Base-by-base conservation (phyloP, 2,888 invertebrate species). In the Drosophila paracracens region DNA sequence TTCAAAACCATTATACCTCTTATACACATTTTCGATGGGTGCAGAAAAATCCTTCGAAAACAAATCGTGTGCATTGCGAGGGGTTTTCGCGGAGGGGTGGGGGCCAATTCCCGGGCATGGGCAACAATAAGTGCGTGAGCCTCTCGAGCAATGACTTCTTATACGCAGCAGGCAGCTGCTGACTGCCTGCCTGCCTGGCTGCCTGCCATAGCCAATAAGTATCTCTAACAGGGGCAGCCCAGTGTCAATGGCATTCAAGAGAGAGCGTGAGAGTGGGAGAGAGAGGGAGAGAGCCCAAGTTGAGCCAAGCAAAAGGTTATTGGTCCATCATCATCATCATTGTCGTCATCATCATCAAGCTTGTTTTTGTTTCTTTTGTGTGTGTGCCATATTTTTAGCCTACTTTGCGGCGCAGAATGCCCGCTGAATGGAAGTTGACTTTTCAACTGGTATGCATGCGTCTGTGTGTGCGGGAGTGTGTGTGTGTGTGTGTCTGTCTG, bases 331-430 rank as follows among this genome's bases (percentile, higher is more conserved):
- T 66, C 82, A 75, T 58, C 62, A 65, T 25, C 64, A 62, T 62
- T 51, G 35, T 2, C 50, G 65, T 52, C 58, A 54, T 38, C 25
- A 48, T 59, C 50, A 53, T 35, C 35, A 40, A 7, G 46, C 29
- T 51, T 11, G 38, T 53, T 54, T 31, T 50, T 57, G 53, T 63
- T 59, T 62, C 60, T 25, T 59, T 56, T 64, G 64, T 68, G 60
- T 83, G 81, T 80, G 81, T 80, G 79, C 88, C 77, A 88, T 83
- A 83, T 86, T 86, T 83, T 80, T 87, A 88, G 86, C 88, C 86
- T 87, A 87, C 88, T 87, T 87, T 83, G 73, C 59, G 86, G 82
- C 80, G 82, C 74, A 54, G 70, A 68, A 70, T 74, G 70, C 79
- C 67, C 35, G 36, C 50, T 69, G 62, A 79, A 76, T 66, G 74